Evolutionary conservation across 2,113 vertebrate genomes (phyloP).

Genomic region (Ascaphus truei): DNA sequence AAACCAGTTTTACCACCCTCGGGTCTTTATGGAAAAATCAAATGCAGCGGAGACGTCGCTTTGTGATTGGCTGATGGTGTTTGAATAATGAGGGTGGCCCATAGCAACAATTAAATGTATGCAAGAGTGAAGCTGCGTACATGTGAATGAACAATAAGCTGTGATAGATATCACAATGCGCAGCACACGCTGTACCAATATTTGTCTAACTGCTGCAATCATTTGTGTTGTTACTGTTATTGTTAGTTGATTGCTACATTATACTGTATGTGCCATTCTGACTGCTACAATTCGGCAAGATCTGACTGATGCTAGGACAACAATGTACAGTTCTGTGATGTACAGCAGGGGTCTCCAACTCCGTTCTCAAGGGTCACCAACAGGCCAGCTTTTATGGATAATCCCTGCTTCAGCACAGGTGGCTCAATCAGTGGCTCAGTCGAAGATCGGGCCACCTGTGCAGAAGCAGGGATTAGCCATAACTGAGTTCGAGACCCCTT

Average conservation of each 20-base stretch:
- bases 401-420: not conserved
- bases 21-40: not conserved
- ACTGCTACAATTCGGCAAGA: not conserved
- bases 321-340: not conserved
- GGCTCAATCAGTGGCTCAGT: slow-evolving; percentile 1
- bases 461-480: too few relatives aligned
- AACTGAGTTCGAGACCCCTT: too few relatives aligned
- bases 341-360: too few relatives aligned
- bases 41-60: not conserved
- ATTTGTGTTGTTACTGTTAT: slow-evolving; percentile 15
- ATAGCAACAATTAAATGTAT: slow-evolving; percentile 27
- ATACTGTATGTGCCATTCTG: slow-evolving; percentile 25
- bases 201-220: slow-evolving; percentile 19
- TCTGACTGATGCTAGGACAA: slow-evolving; percentile 12
- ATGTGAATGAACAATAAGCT: slow-evolving; percentile 12
- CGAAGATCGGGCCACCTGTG: too few relatives aligned
- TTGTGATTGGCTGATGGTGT: not conserved
- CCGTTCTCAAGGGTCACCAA: too few relatives aligned
- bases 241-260: slow-evolving; percentile 25
- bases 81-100: slow-evolving; percentile 10
- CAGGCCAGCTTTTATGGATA: too few relatives aligned
- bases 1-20: not conserved
- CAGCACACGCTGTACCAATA: slow-evolving; percentile 9
- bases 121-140: slow-evolving; percentile 4
- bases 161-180: slow-evolving; percentile 12